Base-by-base conservation (phyloP, 2,888 invertebrate genomes). In the Asteroscopus sphinx region DNA sequence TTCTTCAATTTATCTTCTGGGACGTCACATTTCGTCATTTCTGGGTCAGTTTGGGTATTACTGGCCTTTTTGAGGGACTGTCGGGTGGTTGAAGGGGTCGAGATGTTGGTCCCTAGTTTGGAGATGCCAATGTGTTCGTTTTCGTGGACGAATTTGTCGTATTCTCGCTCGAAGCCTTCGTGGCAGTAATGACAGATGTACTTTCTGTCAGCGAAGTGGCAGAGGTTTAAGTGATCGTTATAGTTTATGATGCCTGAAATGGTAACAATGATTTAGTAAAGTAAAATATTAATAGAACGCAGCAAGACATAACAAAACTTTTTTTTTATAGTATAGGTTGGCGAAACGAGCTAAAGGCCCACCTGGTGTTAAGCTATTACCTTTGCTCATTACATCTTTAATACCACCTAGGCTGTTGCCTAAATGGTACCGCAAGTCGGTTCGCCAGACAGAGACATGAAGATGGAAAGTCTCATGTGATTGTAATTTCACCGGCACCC, bases 161-260 rank as follows among this genome's bases (percentile, higher is more conserved):
- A 58, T 25, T 90, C 89, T 0, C 30, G 75, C 3, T 85, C 80
- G 45, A 92, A 93, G 0, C 93, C 93, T 36, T 92, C 93, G 64
- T 93, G 93, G 67, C 93, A 93, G 69, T 92, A 93, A 52, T 89
- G 88, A 41, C 93, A 93, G 47, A 83, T 54, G 67, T 55, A 83
- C 45, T 86, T 89, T 6, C 87, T 83, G 0, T 88, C 87, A 0
- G 80, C 58, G 55, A 93, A 93, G 57, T 93, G 93, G 54, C 88
- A 87, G 0, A 93, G 76, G 62, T 93, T 93, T 0, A 93, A 73
- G 16, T 93, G 93, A 44, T 93, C 93, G 48, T 93, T 93, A 83
- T 93, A 93, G 70, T 93, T 93, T 32, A 93, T 93, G 42, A 93
- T 93, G 0, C 93, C 93, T 93, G 80, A 0, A 74, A 79, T 51